Evolutionary conservation across 2,888 invertebrate genomes (phyloP), one percentile per base, ranked within the genome.

Genomic region (Acronicta alni): DNA sequence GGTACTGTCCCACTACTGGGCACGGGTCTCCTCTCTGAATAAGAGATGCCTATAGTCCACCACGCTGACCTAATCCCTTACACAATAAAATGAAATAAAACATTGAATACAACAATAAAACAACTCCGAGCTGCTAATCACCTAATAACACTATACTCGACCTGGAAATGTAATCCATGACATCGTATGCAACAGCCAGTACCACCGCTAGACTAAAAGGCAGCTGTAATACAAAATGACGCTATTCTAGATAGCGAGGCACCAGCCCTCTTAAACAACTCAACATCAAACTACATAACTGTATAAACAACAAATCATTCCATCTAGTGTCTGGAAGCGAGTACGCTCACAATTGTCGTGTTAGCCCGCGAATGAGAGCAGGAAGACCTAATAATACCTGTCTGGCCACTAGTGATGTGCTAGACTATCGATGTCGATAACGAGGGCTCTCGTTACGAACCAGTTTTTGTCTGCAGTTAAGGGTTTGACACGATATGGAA

Each of bases 351-450:
- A 85, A 89, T 87, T 86, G 87, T 87, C 84, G 83, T 86, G 86
- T 88, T 85, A 82, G 85, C 72, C 73, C 72, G 75, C 84, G 85
- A 87, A 89, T 88, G 83, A 91, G 89, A 89, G 86, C 90, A 90
- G 90, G 92, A 92, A 92, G 90, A 91, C 91, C 90, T 92, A 92
- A 92, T 91, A 92, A 91, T 92, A 92, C 92, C 86, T 83, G 91
- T 89, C 90, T 89, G 84, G 85, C 73, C 38, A 69, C 87, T 89
- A 92, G 92, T 82, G 90, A 87, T 83, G 89, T 20, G 43, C 75
- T 72, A 67, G 72, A 78, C 79, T 82, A 76, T 64, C 65, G 71
- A 64, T 65, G 80, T 81, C 77, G 75, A 77, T 57, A 68, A 69
- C 64, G 57, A 77, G 73, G 78, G 78, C 58, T 77, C 81, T 82